phyloP scores from a whole-genome alignment of 2,888 invertebrate genomes.

The Stomorhina lunata region DNA sequence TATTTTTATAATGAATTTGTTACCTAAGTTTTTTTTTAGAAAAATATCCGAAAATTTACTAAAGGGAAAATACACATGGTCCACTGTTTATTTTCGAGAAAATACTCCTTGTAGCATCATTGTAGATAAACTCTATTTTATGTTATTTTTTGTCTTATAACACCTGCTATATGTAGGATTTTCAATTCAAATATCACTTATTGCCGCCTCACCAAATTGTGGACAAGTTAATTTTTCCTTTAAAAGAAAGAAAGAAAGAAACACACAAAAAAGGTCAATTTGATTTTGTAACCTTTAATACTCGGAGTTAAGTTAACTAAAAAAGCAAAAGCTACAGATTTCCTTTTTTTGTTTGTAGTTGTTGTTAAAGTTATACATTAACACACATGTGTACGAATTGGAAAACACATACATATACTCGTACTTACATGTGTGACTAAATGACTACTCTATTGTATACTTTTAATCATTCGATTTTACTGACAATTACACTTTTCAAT shows the following conservation, averaged over 20 bases:
- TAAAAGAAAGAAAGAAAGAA: not conserved
- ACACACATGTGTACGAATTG: not conserved
- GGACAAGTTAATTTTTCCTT: not conserved
- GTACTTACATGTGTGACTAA: not conserved
- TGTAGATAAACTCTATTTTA: not conserved
- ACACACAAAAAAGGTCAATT: constrained; percentile 44
- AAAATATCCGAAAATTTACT: too few relatives aligned
- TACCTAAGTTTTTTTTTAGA: too few relatives aligned
- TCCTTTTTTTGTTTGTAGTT: not conserved
- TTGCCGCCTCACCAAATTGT: constrained; percentile 19
- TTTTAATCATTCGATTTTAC: constrained; percentile 55
- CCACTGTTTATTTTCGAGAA: not conserved
- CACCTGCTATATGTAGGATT: constrained; percentile 14
- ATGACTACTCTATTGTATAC: constrained; percentile 47
- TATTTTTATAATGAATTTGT: too few relatives aligned
- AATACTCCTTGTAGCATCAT: not conserved
- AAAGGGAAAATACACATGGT: too few relatives aligned
- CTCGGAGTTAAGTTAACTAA: not conserved
- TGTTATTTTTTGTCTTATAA: not conserved
- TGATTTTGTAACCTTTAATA: constrained; percentile 40
- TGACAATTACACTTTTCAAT: constrained; percentile 57
- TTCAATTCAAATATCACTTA: constrained; percentile 26
- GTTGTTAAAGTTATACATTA: not conserved
- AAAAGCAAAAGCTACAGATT: not conserved
- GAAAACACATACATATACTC: not conserved